Conservation (phyloP, 2,113 vertebrate species). For the Spilogale gracilis region DNA sequence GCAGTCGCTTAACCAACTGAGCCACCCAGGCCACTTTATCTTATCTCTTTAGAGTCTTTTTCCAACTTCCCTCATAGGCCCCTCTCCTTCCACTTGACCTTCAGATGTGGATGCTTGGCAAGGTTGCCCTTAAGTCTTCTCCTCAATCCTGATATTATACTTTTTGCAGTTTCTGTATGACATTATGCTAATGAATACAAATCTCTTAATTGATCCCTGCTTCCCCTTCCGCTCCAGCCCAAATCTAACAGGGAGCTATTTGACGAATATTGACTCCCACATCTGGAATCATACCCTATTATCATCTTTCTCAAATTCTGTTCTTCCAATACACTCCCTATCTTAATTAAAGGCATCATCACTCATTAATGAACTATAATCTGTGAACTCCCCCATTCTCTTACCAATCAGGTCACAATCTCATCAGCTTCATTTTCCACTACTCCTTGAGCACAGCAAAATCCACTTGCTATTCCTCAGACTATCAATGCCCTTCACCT, state of each 20-base stretch:
- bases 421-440: neutral
- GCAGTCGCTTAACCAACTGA: too few species aligned
- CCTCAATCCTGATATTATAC: neutral
- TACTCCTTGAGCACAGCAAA: neutral
- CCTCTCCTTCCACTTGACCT: neutral
- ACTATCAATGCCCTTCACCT: neutral
- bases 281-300: neutral
- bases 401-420: neutral
- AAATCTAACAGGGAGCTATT: neutral
- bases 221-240: neutral
- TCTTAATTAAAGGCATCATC: conserved; percentile 6
- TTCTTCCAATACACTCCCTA: conserved; percentile 22
- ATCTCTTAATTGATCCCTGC: neutral
- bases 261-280: neutral
- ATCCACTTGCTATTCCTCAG: neutral
- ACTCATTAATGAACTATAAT: conserved; percentile 1
- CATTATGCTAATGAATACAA: conserved; percentile 25
- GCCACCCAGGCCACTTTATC: neutral
- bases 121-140: neutral
- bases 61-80: neutral
- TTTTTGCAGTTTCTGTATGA: neutral
- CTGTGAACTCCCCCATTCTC: neutral
- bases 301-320: neutral
- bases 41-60: conserved; percentile 5
- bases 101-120: neutral